These are phyloP conservation scores for Cantharis nigra DNA, from an alignment of 2,888 invertebrate genomes.

Conservation along the genomic window DNA sequence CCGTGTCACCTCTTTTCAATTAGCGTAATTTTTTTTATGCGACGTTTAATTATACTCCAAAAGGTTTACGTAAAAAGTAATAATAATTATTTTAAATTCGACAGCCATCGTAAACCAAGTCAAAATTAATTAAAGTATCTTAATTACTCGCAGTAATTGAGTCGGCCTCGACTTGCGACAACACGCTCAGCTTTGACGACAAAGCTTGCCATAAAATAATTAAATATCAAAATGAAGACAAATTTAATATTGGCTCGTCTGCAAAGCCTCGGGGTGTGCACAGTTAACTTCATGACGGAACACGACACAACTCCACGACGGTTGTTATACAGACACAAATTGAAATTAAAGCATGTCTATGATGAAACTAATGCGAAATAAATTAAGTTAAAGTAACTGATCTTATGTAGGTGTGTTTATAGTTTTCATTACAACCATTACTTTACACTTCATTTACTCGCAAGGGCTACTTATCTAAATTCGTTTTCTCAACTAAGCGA, in stretches of 20 bases:
- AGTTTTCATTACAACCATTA: background rate
- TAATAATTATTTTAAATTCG: conserved; percentile 15
- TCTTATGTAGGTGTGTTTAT: background rate
- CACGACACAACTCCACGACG: conserved; percentile 22
- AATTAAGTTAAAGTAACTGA: conserved; percentile 3
- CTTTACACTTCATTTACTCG: background rate
- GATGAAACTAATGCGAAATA: background rate
- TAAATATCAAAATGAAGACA: conserved; percentile 56
- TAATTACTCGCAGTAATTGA: conserved; percentile 53
- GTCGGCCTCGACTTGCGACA: conserved; percentile 48
- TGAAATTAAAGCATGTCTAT: conserved; percentile 9
- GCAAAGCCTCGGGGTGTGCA: conserved; percentile 36
- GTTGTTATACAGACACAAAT: conserved; percentile 24
- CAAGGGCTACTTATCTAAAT: background rate
- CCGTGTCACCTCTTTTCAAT: background rate
- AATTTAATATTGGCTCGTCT: conserved; percentile 53
- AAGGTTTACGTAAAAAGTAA: conserved; percentile 16
- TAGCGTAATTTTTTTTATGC: background rate
- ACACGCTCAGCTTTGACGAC: conserved; percentile 51
- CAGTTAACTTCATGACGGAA: conserved; percentile 23
- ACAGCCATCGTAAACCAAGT: conserved; percentile 41
- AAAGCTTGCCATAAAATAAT: conserved; percentile 54
- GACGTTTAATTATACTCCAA: background rate
- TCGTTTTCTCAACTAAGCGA: no score
- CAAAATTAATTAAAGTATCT: conserved; percentile 55